Evolutionary conservation across 2,113 vertebrate genomes (phyloP), one percentile per base, ranked within the genome.

Genomic region (Saguinus midas): DNA sequence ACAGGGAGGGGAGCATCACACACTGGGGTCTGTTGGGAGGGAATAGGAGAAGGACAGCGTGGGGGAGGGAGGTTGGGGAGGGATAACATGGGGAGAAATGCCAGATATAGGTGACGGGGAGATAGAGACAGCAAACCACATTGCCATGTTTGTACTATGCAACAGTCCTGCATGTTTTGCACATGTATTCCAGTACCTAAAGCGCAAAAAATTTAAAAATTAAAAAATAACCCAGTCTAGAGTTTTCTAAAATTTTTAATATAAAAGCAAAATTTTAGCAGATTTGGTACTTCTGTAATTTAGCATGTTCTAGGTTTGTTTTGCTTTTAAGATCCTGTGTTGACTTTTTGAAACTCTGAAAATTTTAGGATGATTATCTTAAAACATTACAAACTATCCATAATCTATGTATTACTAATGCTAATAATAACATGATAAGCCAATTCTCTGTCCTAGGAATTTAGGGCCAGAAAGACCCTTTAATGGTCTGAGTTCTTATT

Each of bases 321-420:
- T 93, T 88, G 37, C 70, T 94, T 93, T 92, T 89, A 96, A 96
- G 58, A 75, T 91, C 40, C 45, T 97, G 64, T 78, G 16, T 79
- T 93, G 23, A 94, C 55, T 83, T 96, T 88, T 73, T 94, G 35
- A 91, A 43, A 94, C 18, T 96, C 64, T 80, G 73, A 96, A 89
- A 96, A 90, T 95, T 61, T 91, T 61, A 94, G n/a, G 23, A 72
- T 80, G 37, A 73, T 83, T 93, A 52, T 86, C 52, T 96, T 93
- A 90, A 61, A 93, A 66, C 35, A 89, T 93, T 43, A 94, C 55
- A 96, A 89, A 61, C 50, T 64, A 40, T n/a, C 35, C 70, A 66
- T 88, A 88, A 43, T 86, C 73, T 90, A 3, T 78, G 92, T 92
- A 50, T 87, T 92, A 40, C 64, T 92, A 45, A 91, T 66, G 4